A percentile compares a stretch with the other conserved stretches of the same genome.
Conservation (phyloP, 2,888 invertebrate genomes). For the Nymphalis c-album region DNA sequence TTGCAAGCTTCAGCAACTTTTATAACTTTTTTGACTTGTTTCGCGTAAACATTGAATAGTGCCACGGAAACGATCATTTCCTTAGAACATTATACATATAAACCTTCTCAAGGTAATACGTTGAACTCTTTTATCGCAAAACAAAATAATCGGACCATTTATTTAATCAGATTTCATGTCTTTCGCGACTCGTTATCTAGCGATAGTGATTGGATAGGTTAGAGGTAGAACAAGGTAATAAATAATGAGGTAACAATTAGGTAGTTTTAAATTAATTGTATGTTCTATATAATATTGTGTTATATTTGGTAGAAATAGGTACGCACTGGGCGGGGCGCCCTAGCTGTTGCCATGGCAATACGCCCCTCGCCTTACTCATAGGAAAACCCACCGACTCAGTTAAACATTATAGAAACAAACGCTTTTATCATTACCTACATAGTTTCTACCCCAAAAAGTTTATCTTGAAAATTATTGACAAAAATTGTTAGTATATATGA, state of each 20-base stretch:
- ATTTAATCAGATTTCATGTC: constrained; percentile 21
- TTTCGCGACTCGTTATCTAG: constrained; percentile 19
- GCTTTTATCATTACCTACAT: background rate
- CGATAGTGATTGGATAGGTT: constrained; percentile 16
- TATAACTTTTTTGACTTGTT: background rate
- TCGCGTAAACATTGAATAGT: background rate
- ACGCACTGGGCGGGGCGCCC: constrained; percentile 68
- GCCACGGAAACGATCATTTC: constrained; percentile 10
- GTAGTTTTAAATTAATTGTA: background rate
- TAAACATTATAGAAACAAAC: constrained; percentile 8
- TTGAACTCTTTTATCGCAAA: constrained; percentile 36
- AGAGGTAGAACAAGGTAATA: background rate
- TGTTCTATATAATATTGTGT: background rate
- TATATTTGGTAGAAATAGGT: constrained; percentile 33
- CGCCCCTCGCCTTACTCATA: constrained; percentile 54
- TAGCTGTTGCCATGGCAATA: constrained; percentile 70
- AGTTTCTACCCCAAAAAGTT: background rate
- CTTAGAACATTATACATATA: constrained; percentile 27
- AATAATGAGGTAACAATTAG: background rate
- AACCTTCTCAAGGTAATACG: constrained; percentile 37
- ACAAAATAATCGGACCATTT: constrained; percentile 23
- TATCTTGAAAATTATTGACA: too few relatives aligned
- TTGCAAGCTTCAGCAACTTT: background rate
- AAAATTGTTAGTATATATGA: too few relatives aligned
- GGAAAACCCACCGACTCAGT: constrained; percentile 38